Evolutionary conservation across 2,888 invertebrate species (phyloP).

Genomic region (Cremastinae sp.): DNA sequence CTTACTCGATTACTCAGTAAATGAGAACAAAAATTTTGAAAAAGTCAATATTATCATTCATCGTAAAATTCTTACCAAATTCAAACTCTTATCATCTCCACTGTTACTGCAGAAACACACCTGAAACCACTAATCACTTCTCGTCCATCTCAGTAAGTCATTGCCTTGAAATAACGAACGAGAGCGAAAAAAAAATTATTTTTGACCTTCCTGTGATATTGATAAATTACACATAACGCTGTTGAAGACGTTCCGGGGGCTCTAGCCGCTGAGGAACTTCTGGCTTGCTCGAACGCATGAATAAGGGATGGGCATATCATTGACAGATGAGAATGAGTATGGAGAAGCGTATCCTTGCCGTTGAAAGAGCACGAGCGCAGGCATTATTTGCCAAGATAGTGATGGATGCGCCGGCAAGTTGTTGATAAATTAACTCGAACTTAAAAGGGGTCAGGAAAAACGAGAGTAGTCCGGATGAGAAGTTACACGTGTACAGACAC

Average conservation of each 20-base stretch:
- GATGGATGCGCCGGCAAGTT: conserved; percentile 62
- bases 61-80: too few species aligned
- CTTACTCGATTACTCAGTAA: too few species aligned
- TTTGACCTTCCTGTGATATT: not conserved
- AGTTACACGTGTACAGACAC: not conserved
- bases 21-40: too few species aligned
- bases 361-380: conserved; percentile 27
- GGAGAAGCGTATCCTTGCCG: conserved; percentile 5
- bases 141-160: too few species aligned
- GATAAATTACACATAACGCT: conserved; percentile 30
- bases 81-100: too few species aligned
- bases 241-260: not conserved
- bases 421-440: conserved; percentile 66
- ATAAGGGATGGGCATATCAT: conserved; percentile 44
- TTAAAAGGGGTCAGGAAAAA: conserved; percentile 18
- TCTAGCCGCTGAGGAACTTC: too few species aligned
- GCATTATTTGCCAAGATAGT: conserved; percentile 47
- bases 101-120: too few species aligned
- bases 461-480: conserved; percentile 10
- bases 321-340: conserved; percentile 59
- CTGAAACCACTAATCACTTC: too few species aligned
- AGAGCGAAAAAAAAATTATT: not conserved
- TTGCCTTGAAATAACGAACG: too few species aligned
- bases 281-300: conserved; percentile 30
- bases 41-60: too few species aligned